Base-by-base conservation (phyloP, 2,888 invertebrate genomes). In the Eremobia ochroleuca region DNA sequence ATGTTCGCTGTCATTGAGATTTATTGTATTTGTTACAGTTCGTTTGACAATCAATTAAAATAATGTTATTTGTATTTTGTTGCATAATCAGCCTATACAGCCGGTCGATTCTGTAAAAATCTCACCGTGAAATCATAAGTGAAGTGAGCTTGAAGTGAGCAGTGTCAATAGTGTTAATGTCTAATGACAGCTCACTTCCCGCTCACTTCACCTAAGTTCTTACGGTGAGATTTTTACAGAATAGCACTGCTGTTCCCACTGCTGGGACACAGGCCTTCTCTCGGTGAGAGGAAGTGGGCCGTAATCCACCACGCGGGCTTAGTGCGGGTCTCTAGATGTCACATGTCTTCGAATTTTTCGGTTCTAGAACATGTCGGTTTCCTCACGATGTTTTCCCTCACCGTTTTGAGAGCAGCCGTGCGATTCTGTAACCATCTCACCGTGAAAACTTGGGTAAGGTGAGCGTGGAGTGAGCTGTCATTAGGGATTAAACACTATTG, bases 1-100 rank as follows among this genome's bases (percentile, higher is more conserved):
- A 81, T 77, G 72, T 78, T 70, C n/a, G 21, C n/a, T 74, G n/a
- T 65, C 73, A 84, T 65, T 71, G 18, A 64, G 81, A 87, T 85
- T 79, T 85, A 88, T 82, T 73, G 75, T n/a, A 34, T 77, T 73
- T 69, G 64, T 71, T n/a, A 71, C 40, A 52, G 61, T 62, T 55
- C 18, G 58, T 77, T 86, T 65, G 64, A 75, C 73, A 88, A 58
- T 49, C 69, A 58, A 65, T 78, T 65, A 83, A 55, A 66, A 66
- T 25, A 34, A 64, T 67, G 61, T 65, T 52, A 34, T 46, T 78
- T 49, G 52, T 52, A 15, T 74, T 43, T 55, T 73, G 5, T 43
- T 79, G 4, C n/a, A 11, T 11, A 4, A n/a, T 52, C 52, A 11
- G 11, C 3, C 4, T n/a, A 52, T 52, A 11, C n/a, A n/a, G n/a